A percentile compares a stretch with the other conserved stretches of the same genome.
These are phyloP conservation scores for Novumbra hubbsi DNA, from an alignment of 2,797 vertebrate species.

Conservation along the genomic window DNA sequence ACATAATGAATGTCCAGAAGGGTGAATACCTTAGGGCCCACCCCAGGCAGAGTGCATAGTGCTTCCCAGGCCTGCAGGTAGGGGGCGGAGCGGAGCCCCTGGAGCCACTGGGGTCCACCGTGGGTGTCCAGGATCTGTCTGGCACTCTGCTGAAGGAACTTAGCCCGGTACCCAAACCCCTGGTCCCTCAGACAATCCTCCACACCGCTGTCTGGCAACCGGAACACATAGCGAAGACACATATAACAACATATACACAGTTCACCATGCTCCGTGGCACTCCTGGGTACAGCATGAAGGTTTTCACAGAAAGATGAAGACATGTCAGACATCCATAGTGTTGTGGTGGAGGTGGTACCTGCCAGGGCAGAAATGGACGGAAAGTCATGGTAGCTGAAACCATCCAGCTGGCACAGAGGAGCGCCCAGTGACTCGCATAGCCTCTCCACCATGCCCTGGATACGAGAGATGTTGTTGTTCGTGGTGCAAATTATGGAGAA, in stretches of 20 bases:
- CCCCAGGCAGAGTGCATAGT: slow-evolving; percentile 85
- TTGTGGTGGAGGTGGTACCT: slow-evolving; percentile 55
- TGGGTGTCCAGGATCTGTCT: slow-evolving; percentile 74
- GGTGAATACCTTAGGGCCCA: slow-evolving; percentile 84
- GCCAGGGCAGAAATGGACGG: slow-evolving; percentile 79
- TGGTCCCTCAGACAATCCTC: slow-evolving; percentile 81
- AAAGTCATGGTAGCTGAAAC: slow-evolving; percentile 81
- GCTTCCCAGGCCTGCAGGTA: slow-evolving; percentile 80
- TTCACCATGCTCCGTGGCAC: background rate
- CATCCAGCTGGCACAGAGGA: slow-evolving; percentile 77
- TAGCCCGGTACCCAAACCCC: slow-evolving; percentile 93
- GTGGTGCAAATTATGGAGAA: slow-evolving; percentile 96
- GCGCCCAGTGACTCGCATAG: slow-evolving; percentile 82
- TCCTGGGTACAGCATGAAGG: background rate
- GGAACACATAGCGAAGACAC: background rate
- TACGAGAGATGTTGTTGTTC: slow-evolving; percentile 93
- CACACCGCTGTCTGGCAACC: slow-evolving; percentile 72
- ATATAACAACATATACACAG: too few species aligned
- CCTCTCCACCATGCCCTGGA: slow-evolving; percentile 90
- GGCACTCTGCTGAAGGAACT: slow-evolving; percentile 83
- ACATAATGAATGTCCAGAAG: background rate
- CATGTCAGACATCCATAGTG: background rate
- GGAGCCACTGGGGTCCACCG: slow-evolving; percentile 74
- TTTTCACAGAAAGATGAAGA: background rate
- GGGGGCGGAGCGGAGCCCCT: slow-evolving; percentile 68